Conservation (phyloP, 2,888 invertebrate genomes). For the Euclidia mi region DNA sequence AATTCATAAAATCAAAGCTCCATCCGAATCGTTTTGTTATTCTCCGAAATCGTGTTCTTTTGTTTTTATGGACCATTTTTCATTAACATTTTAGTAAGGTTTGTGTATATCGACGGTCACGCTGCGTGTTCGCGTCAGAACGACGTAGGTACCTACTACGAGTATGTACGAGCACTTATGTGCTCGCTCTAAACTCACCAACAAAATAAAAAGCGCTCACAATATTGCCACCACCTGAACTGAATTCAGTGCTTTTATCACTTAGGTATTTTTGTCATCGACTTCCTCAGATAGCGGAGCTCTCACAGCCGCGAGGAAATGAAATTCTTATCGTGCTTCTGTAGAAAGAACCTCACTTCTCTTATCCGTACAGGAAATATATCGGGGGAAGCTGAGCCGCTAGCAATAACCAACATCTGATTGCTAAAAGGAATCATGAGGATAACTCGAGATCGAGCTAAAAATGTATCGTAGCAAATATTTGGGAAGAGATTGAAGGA, state of each 20-base stretch:
- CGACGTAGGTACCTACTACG: slow-evolving; percentile 16
- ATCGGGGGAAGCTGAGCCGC: slow-evolving; percentile 73
- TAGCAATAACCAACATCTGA: slow-evolving; percentile 83
- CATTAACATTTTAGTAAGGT: slow-evolving; percentile 51
- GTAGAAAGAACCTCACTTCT: slow-evolving; percentile 84
- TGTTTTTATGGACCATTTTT: slow-evolving; percentile 57
- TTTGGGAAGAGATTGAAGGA: slow-evolving; percentile 57
- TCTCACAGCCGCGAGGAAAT: slow-evolving; percentile 86
- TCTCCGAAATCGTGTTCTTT: slow-evolving; percentile 72
- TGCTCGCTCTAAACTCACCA: slow-evolving; percentile 40
- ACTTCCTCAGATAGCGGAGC: slow-evolving; percentile 87
- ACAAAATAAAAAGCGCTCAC: slow-evolving; percentile 62
- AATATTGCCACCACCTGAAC: slow-evolving; percentile 74
- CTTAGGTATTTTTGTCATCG: slow-evolving; percentile 87
- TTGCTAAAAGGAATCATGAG: slow-evolving; percentile 79
- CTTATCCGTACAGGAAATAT: slow-evolving; percentile 87
- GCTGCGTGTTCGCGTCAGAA: slow-evolving; percentile 27
- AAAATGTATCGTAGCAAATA: slow-evolving; percentile 68
- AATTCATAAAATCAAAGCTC: slow-evolving; percentile 86
- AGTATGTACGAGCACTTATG: slow-evolving; percentile 33
- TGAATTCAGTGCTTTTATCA: slow-evolving; percentile 85
- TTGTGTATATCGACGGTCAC: slow-evolving; percentile 27
- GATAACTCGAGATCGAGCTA: slow-evolving; percentile 69
- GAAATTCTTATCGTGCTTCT: slow-evolving; percentile 89
- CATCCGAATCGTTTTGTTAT: slow-evolving; percentile 75